Conservation (phyloP, 2,113 vertebrate genomes). For the Rallus limicola region DNA sequence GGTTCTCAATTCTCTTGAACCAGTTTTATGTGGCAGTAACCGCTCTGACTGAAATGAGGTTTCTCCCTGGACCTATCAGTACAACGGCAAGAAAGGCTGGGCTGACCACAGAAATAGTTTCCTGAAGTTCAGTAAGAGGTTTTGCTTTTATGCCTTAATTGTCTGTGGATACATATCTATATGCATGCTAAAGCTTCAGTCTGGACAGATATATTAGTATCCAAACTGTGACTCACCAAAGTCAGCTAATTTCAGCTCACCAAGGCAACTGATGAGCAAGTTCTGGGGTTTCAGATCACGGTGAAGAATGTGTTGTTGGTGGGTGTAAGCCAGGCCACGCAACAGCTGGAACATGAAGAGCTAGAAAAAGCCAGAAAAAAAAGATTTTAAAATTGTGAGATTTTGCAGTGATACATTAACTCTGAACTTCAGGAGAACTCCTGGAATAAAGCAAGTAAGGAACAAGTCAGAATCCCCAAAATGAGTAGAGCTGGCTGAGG, state of each 20-base stretch:
- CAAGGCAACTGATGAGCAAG: constrained; percentile 91
- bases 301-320: constrained; percentile 89
- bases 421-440: constrained; percentile 55
- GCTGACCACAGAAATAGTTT: constrained; percentile 8
- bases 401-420: constrained; percentile 6
- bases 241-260: constrained; percentile 93
- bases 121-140: constrained; percentile 11
- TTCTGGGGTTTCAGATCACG: constrained; percentile 94
- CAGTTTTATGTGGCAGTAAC: neutral
- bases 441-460: constrained; percentile 34
- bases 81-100: neutral
- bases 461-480: neutral
- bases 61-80: neutral
- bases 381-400: neutral
- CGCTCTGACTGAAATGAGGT: neutral
- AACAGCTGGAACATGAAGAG: constrained; percentile 94
- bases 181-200: constrained; percentile 8
- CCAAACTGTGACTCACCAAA: constrained; percentile 82
- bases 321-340: constrained; percentile 86
- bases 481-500: neutral
- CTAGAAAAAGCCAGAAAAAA: constrained; percentile 73
- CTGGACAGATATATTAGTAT: neutral
- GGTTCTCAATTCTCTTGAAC: neutral
- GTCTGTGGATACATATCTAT: constrained; percentile 23
- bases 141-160: constrained; percentile 9